Evolutionary conservation across 2,888 invertebrate species (phyloP).

Genomic region (Lamellibrachia satsuma): DNA sequence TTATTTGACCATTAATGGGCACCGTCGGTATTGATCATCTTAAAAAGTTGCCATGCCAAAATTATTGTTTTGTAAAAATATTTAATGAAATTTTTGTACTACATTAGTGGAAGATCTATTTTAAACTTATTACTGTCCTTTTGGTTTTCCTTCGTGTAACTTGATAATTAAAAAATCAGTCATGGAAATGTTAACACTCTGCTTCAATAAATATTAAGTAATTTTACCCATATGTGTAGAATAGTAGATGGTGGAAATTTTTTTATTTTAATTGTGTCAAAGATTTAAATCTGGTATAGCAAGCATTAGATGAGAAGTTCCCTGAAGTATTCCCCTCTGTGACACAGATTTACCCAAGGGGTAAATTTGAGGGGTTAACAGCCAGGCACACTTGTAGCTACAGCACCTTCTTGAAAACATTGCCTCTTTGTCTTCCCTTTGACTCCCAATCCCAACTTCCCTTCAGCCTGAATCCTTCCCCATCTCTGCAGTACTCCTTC

Average conservation of each 20-base stretch:
- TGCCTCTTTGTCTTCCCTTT: background rate
- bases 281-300: background rate
- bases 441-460: background rate
- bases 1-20: background rate
- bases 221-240: no score
- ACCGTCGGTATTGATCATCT: background rate
- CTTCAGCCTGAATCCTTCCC: background rate
- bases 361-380: background rate
- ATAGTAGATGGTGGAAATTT: background rate
- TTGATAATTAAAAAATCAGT: background rate
- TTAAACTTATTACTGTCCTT: background rate
- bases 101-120: background rate
- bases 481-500: background rate
- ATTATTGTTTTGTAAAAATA: background rate
- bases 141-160: background rate
- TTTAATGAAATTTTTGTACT: background rate
- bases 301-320: background rate
- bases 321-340: background rate
- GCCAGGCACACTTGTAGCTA: background rate
- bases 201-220: no score
- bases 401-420: background rate
- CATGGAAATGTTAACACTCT: no score
- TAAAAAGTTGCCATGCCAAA: background rate
- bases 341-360: background rate
- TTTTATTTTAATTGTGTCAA: background rate